Conservation (phyloP, 2,888 invertebrate genomes). For the Uropetala carovei region DNA sequence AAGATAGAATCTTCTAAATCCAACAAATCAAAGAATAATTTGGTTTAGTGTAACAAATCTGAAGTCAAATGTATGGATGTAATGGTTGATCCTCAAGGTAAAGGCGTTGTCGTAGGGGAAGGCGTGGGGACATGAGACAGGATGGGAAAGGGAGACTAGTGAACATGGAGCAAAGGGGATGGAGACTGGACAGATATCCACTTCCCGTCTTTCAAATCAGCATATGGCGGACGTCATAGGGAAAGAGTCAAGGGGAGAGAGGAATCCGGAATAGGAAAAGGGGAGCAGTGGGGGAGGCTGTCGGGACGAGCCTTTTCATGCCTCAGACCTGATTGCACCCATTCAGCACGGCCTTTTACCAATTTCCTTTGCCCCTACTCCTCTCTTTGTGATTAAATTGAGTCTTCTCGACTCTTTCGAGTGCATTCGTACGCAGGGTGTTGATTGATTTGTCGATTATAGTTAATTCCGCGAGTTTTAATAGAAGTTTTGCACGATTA, state of each 20-base stretch:
- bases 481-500: not conserved
- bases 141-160: constrained; percentile 31
- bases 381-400: constrained; percentile 21
- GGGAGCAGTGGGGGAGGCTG: constrained; percentile 23
- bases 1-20: not conserved
- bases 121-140: not conserved
- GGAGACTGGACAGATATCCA: constrained; percentile 10
- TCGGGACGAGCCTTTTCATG: constrained; percentile 50
- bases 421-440: not conserved
- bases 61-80: not conserved
- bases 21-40: not conserved
- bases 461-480: not conserved
- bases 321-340: constrained; percentile 50
- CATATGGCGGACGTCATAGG: constrained; percentile 43
- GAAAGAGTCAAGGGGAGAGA: not conserved
- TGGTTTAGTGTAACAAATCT: not conserved
- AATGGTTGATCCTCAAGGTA: not conserved
- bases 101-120: not conserved
- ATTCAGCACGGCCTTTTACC: constrained; percentile 45
- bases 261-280: not conserved
- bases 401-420: not conserved
- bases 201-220: constrained; percentile 43
- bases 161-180: not conserved
- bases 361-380: constrained; percentile 33
- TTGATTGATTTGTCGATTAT: not conserved